phyloP scores from a whole-genome alignment of 1,140 invertebrate genomes.

The Trissolcus basalis region DNA sequence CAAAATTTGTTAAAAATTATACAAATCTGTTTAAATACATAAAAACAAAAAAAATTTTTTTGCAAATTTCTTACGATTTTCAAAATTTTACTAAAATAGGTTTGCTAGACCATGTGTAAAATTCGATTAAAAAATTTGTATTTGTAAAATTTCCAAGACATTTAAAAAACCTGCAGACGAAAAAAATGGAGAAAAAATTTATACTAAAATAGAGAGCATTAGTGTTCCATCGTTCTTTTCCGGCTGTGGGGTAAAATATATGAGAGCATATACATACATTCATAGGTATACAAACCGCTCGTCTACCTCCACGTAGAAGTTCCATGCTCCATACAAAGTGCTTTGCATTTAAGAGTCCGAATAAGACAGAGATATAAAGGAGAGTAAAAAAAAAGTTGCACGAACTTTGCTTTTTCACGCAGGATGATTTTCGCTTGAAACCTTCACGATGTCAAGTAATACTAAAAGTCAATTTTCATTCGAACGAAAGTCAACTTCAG shows the following conservation, averaged over 20 bases:
- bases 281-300: slow-evolving; percentile 36
- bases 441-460: slow-evolving; percentile 31
- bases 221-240: slow-evolving; percentile 65
- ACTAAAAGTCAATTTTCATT: slow-evolving; percentile 23
- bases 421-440: slow-evolving; percentile 29
- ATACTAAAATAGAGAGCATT: slow-evolving; percentile 67
- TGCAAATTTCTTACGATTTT: too few species aligned
- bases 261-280: slow-evolving; percentile 25
- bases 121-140: too few species aligned
- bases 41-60: too few species aligned
- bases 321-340: slow-evolving; percentile 28
- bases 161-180: too few species aligned
- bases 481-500: background rate
- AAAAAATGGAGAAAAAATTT: slow-evolving; percentile 29
- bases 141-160: too few species aligned
- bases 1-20: too few species aligned
- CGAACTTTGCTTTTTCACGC: slow-evolving; percentile 8
- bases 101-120: too few species aligned
- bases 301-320: slow-evolving; percentile 28
- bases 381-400: slow-evolving; percentile 14
- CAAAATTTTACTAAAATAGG: too few species aligned
- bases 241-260: slow-evolving; percentile 60
- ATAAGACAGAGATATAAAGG: slow-evolving; percentile 21
- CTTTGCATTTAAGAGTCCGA: slow-evolving; percentile 33
- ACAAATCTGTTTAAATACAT: too few species aligned